Base-by-base conservation (phyloP, 2,888 invertebrate genomes). In the Limenitis camilla region DNA sequence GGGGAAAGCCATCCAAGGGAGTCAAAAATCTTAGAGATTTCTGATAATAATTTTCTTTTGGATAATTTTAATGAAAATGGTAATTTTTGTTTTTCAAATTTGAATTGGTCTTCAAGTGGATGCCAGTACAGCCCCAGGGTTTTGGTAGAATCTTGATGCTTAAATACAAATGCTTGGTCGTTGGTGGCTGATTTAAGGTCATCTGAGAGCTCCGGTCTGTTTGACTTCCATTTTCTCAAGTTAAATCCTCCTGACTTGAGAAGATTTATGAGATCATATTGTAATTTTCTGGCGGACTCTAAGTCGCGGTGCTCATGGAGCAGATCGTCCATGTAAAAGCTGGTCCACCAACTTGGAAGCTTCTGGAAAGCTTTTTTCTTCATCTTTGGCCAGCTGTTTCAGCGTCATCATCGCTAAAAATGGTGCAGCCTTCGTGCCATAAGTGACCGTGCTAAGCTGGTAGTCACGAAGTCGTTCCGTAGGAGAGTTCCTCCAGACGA, bases 1-100 rank as follows among this genome's bases (percentile, higher is more conserved):
- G 56, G 52, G 10, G 47, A 36, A 31, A 56, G 46, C 51, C 53
- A 56, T 29, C 56, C 50, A 4, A 53, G 40, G 27, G 56, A 47
- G 31, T 56, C 56, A 44, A 51, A 55, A 6, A 46, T 41, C 44
- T 53, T 52, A 7, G 51, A 49, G 35, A 55, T 52, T 33, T 32
- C 28, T 8, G 52, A 50, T 11, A 49, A 40, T 29, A 52, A 46
- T 11, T 44, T 40, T 46, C 52, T 9, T 43, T 56, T 46, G n/a
- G 52, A 42, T 2, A 41, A 32, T 5, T 45, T 46, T 30, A 9
- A 5, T 38, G 19, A 28, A 27, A 4, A 8, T 29, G 6, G 30
- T 40, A 40, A 27, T 28, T 45, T 51, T 39, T 19, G 32, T 9
- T 33, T 44, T 33, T 46, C 19, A 19, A 19, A 29, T 46, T 52